Evolutionary conservation across 2,888 invertebrate genomes (phyloP).

Genomic region (Drosophila mimetica): DNA sequence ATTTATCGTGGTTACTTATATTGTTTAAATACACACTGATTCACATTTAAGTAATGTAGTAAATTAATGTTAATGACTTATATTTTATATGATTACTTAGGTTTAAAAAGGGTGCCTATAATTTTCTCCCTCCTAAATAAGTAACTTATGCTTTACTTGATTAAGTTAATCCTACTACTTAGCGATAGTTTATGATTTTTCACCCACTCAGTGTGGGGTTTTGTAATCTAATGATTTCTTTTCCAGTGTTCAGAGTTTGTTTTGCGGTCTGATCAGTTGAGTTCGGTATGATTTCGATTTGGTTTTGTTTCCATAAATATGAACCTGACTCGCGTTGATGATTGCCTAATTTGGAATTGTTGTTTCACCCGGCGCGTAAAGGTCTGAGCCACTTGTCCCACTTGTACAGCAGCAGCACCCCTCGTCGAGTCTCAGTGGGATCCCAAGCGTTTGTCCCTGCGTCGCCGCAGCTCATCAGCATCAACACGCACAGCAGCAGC

Average conservation of each 20-base stretch:
- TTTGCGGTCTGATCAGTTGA: constrained; percentile 32
- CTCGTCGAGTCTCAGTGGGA: constrained; percentile 84
- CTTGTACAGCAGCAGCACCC: constrained; percentile 84
- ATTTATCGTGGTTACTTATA: neutral
- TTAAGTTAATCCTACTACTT: constrained; percentile 1
- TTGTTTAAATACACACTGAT: neutral
- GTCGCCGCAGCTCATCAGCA: constrained; percentile 83
- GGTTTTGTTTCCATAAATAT: constrained; percentile 11
- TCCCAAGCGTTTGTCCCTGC: constrained; percentile 85
- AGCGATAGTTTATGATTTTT: constrained; percentile 24
- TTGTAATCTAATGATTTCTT: constrained; percentile 15
- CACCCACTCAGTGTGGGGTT: neutral
- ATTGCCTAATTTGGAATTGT: constrained; percentile 30
- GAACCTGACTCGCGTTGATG: constrained; percentile 6
- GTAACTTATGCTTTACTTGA: neutral
- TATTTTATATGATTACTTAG: neutral
- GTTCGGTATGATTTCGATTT: constrained; percentile 37
- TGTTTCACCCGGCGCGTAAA: constrained; percentile 61
- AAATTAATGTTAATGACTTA: neutral
- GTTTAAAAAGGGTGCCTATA: neutral
- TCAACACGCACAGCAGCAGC: constrained; percentile 76
- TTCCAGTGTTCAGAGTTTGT: constrained; percentile 27
- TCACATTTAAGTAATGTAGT: neutral
- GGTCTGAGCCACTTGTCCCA: constrained; percentile 85
- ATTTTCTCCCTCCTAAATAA: neutral